Percentiles rank a stretch among this genome's conserved stretches.
These are phyloP conservation scores for Listrodromus nycthemerus DNA, from an alignment of 2,888 invertebrate species.

Conservation along the genomic window DNA sequence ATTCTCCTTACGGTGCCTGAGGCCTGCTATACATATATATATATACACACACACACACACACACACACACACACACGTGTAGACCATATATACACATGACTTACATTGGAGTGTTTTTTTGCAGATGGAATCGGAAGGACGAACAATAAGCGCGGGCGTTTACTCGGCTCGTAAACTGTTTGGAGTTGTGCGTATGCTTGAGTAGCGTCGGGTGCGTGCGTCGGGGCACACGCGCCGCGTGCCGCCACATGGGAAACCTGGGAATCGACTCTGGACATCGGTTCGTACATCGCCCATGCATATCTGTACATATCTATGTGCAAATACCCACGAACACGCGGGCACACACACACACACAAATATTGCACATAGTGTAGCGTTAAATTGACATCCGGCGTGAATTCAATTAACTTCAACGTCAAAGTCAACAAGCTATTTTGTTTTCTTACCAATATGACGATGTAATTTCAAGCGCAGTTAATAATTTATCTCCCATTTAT, in stretches of 20 bases:
- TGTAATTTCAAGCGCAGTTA: no score
- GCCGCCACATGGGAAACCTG: constrained; percentile 56
- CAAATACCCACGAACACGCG: no score
- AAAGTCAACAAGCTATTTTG: not conserved
- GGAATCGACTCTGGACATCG: constrained; percentile 16
- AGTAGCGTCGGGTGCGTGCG: constrained; percentile 56
- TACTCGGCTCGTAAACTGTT: constrained; percentile 65
- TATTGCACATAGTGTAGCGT: constrained; percentile 42
- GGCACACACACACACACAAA: not conserved
- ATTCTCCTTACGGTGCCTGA: constrained; percentile 23
- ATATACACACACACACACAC: not conserved
- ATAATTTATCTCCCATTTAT: no score
- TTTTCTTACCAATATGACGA: no score
- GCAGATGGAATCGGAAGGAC: constrained; percentile 48
- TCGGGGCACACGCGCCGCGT: constrained; percentile 56
- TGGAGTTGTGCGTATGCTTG: constrained; percentile 52
- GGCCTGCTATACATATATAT: not conserved
- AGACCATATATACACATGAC: not conserved
- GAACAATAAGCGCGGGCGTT: constrained; percentile 48
- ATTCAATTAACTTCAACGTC: constrained; percentile 48
- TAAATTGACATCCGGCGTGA: constrained; percentile 43
- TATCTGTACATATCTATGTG: not conserved
- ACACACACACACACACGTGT: not conserved
- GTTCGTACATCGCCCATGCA: constrained; percentile 5
- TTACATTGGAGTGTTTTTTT: not conserved